phyloP scores from a whole-genome alignment of 2,797 vertebrate genomes.

The Basileuterus tristriatus region DNA sequence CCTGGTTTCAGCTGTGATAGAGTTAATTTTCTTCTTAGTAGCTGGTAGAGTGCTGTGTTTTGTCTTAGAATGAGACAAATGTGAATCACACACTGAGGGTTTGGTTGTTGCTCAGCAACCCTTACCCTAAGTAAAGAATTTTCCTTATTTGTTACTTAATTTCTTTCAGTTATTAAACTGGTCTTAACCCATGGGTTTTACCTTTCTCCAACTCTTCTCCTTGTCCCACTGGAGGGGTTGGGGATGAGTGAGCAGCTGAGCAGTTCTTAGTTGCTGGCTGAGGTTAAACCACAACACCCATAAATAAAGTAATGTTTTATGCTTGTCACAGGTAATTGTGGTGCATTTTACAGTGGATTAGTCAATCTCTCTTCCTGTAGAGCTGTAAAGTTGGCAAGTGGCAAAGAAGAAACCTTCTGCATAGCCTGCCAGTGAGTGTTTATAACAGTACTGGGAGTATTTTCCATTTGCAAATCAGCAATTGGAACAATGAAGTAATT shows the following conservation, averaged over 20 bases:
- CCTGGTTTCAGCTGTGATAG: neutral
- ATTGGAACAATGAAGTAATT: constrained; percentile 25
- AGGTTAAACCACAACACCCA: neutral
- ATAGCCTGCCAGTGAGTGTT: neutral
- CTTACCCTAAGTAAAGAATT: neutral
- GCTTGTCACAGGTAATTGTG: neutral
- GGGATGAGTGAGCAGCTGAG: neutral
- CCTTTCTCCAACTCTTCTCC: neutral
- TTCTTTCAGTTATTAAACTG: neutral
- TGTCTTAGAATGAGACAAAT: neutral
- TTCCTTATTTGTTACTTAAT: neutral
- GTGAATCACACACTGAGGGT: neutral
- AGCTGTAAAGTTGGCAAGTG: neutral
- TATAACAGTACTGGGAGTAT: neutral
- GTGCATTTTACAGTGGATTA: neutral
- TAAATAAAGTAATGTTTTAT: neutral
- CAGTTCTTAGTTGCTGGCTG: neutral
- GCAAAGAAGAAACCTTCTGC: neutral
- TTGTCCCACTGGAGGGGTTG: neutral
- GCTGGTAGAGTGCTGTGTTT: neutral
- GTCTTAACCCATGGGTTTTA: neutral
- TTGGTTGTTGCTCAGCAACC: neutral
- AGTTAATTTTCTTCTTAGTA: neutral
- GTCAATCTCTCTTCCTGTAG: neutral
- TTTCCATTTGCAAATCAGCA: constrained; percentile 34